phyloP scores from a whole-genome alignment of 2,888 invertebrate species.

The Molanna angustata region DNA sequence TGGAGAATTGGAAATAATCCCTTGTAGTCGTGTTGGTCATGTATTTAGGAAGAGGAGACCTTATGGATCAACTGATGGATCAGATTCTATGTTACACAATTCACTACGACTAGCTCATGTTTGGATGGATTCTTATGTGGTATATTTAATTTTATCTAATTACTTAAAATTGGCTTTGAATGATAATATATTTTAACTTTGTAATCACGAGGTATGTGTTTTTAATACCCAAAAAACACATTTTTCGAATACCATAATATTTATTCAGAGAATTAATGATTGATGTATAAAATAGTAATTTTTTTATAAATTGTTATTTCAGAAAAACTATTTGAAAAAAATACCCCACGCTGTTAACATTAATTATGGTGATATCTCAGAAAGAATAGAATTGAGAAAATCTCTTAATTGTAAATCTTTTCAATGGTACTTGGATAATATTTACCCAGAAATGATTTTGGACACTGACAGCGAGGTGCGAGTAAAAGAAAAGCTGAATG shows the following conservation, averaged over 20 bases:
- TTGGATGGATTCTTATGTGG: conserved; percentile 95
- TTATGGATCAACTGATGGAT: conserved; percentile 77
- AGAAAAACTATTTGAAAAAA: conserved; percentile 73
- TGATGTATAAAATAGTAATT: too few relatives aligned
- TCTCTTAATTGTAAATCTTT: conserved; percentile 77
- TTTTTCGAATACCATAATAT: too few relatives aligned
- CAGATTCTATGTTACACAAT: conserved; percentile 87
- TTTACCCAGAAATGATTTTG: conserved; percentile 77
- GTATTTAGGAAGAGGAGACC: conserved; percentile 93
- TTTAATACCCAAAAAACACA: too few relatives aligned
- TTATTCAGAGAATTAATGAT: too few relatives aligned
- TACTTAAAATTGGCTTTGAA: not conserved
- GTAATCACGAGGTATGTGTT: too few relatives aligned
- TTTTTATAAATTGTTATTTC: conserved; percentile 32
- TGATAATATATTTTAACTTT: too few relatives aligned
- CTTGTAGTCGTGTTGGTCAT: conserved; percentile 95
- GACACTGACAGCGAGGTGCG: conserved; percentile 58
- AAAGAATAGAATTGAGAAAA: conserved; percentile 68
- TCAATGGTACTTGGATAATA: conserved; percentile 81
- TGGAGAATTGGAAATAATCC: conserved; percentile 84
- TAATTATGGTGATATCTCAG: conserved; percentile 77
- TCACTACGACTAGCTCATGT: conserved; percentile 90
- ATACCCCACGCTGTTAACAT: conserved; percentile 60
- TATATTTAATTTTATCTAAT: conserved; percentile 37
- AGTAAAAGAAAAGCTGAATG: conserved; percentile 59